Evolutionary conservation across 1,140 invertebrate species (phyloP).

Genomic region (Thaumatotibia leucotreta): DNA sequence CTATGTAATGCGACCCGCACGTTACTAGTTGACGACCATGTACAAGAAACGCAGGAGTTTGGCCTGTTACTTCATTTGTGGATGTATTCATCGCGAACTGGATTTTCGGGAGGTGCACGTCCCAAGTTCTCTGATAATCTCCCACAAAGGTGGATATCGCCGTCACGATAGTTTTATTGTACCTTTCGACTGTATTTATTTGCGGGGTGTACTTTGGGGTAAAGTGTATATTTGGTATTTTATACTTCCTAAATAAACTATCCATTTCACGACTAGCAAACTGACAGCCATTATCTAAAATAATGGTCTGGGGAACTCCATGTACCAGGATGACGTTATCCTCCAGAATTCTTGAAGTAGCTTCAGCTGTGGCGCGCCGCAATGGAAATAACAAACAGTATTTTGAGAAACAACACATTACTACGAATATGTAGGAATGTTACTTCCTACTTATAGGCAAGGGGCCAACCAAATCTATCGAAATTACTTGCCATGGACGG

Average conservation of each 20-base stretch:
- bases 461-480: not conserved
- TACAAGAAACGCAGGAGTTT: slow-evolving; percentile 21
- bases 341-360: not conserved
- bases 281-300: not conserved
- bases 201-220: no score
- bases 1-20: slow-evolving; percentile 20
- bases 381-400: not conserved
- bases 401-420: not conserved
- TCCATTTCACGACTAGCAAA: not conserved
- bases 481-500: not conserved
- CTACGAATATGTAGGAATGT: not conserved
- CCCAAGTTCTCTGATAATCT: slow-evolving; percentile 19
- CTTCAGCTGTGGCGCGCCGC: not conserved
- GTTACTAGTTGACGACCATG: slow-evolving; percentile 20
- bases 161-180: no score
- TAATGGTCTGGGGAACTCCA: not conserved
- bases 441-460: not conserved
- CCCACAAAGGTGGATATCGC: not conserved
- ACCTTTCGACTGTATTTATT: no score
- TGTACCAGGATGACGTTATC: not conserved
- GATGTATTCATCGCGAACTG: slow-evolving; percentile 21
- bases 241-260: not conserved
- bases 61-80: slow-evolving; percentile 16
- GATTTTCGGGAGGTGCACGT: slow-evolving; percentile 11
- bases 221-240: not conserved